A percentile compares a stretch with the other conserved stretches of the same genome.
Evolutionary conservation across 2,888 invertebrate species (phyloP).

Genomic region (Syritta pipiens): DNA sequence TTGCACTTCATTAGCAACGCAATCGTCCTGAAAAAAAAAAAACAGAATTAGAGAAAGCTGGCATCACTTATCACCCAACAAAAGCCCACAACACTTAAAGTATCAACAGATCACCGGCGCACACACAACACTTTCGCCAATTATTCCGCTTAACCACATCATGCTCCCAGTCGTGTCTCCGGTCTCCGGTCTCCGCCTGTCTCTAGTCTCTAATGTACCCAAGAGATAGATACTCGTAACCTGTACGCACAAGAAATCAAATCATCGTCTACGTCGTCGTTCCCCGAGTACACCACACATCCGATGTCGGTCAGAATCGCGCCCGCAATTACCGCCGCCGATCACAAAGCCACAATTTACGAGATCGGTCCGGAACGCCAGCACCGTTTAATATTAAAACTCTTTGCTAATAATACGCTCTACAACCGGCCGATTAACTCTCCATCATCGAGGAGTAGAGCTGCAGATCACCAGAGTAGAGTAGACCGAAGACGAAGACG

Average conservation of each 20-base stretch:
- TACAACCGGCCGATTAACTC: conserved; percentile 63
- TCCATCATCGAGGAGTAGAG: conserved; percentile 47
- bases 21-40: background rate
- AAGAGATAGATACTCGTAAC: conserved; percentile 39
- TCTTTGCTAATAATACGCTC: conserved; percentile 69
- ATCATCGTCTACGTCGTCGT: conserved; percentile 14
- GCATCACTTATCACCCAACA: conserved; percentile 25
- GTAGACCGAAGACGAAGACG: too few species aligned
- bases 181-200: too few species aligned
- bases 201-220: conserved; percentile 25
- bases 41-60: conserved; percentile 30
- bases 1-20: background rate
- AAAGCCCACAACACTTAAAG: background rate
- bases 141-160: conserved; percentile 67
- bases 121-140: conserved; percentile 69
- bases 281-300: conserved; percentile 3
- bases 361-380: conserved; percentile 48
- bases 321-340: conserved; percentile 45
- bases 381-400: conserved; percentile 63
- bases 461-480: background rate
- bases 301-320: conserved; percentile 48
- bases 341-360: conserved; percentile 47
- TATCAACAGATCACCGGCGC: conserved; percentile 7
- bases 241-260: conserved; percentile 45
- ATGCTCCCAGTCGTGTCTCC: conserved; percentile 42